phyloP scores from a whole-genome alignment of 2,888 invertebrate genomes.

The Papilio demoleus region DNA sequence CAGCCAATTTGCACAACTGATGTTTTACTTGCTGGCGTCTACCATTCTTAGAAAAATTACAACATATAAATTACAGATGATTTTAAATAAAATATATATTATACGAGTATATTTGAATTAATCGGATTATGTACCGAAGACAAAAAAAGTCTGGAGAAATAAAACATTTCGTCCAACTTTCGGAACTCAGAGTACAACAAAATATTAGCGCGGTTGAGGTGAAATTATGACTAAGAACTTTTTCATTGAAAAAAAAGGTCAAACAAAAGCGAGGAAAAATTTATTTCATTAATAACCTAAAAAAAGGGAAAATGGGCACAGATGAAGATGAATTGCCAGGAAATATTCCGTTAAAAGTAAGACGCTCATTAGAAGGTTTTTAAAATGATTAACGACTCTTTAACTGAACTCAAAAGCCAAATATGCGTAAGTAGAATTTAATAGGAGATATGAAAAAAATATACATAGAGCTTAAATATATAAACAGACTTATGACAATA shows the following conservation, averaged over 20 bases:
- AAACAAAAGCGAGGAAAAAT: conserved; percentile 5
- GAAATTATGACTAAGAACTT: conserved; percentile 4
- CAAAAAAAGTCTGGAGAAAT: background rate
- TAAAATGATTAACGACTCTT: conserved; percentile 29
- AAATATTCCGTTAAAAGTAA: conserved; percentile 24
- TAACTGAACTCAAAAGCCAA: conserved; percentile 1
- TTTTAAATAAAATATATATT: no score
- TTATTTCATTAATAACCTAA: conserved; percentile 24
- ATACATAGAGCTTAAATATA: no score
- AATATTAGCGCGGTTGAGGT: background rate
- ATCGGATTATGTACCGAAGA: no score
- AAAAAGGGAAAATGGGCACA: conserved; percentile 21
- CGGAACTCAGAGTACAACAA: background rate
- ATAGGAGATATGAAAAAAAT: no score
- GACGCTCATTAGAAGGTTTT: conserved; percentile 26
- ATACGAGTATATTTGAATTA: no score
- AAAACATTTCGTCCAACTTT: background rate
- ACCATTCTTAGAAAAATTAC: no score
- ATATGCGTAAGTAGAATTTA: background rate
- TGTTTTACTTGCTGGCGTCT: no score
- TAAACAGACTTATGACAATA: no score
- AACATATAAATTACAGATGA: no score
- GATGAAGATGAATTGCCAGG: conserved; percentile 35
- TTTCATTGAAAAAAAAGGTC: conserved; percentile 17
- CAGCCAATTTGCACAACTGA: no score